Conservation (phyloP, 2,888 invertebrate species). For the Scrobipalpa atriplicella region DNA sequence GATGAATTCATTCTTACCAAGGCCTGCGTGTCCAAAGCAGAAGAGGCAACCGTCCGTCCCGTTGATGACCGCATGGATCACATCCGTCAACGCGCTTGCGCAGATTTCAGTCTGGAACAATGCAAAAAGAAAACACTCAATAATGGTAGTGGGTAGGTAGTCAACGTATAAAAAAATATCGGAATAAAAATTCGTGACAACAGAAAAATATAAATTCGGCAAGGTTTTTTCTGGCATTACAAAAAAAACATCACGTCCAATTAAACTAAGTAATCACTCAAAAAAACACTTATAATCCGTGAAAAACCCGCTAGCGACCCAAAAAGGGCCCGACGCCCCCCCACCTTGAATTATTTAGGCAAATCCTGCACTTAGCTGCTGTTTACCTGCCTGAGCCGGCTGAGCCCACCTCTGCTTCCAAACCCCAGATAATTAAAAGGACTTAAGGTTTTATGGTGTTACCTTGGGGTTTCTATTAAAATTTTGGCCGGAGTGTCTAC, state of each 20-base stretch:
- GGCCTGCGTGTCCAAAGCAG: constrained; percentile 94
- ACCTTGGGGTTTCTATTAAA: constrained; percentile 12
- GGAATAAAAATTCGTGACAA: no score
- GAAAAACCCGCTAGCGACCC: not conserved
- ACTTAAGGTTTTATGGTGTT: constrained; percentile 33
- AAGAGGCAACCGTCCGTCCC: constrained; percentile 96
- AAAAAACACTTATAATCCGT: constrained; percentile 5
- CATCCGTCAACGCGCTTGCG: constrained; percentile 95
- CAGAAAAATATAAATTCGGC: no score
- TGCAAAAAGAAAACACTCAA: constrained; percentile 19
- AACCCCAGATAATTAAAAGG: constrained; percentile 38
- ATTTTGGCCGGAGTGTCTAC: not conserved
- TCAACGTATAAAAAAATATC: no score
- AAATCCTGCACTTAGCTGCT: constrained; percentile 36
- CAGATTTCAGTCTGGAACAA: constrained; percentile 94
- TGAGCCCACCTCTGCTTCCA: constrained; percentile 28
- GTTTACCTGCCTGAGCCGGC: constrained; percentile 34
- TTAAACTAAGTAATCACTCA: not conserved
- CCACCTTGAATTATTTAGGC: constrained; percentile 35
- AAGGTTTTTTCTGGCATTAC: not conserved
- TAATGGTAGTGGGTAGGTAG: no score
- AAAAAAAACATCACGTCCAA: not conserved
- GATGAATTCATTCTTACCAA: constrained; percentile 88
- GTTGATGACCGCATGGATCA: constrained; percentile 96
- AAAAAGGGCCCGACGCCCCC: constrained; percentile 2